Percentiles rank a stretch among this genome's conserved stretches.
Conservation (phyloP, 2,113 vertebrate genomes). For the Ifrita kowaldi region DNA sequence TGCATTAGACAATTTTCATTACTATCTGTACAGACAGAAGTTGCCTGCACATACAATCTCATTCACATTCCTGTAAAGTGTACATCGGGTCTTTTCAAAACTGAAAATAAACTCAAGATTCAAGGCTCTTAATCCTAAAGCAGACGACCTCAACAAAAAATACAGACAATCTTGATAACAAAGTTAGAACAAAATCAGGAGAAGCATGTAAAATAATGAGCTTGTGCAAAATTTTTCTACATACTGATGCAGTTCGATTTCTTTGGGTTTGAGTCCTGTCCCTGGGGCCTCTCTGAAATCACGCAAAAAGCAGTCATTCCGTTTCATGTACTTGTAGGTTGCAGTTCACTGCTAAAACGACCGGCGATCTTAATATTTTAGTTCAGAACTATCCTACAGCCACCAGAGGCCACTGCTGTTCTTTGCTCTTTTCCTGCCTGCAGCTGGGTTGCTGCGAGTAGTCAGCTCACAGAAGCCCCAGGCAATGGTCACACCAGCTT, state of each 20-base stretch:
- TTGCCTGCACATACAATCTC: neutral
- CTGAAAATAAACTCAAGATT: neutral
- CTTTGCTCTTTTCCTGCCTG: neutral
- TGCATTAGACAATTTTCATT: neutral
- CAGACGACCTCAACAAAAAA: neutral
- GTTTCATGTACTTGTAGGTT: neutral
- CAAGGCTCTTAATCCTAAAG: neutral
- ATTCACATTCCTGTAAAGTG: neutral
- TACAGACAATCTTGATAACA: neutral
- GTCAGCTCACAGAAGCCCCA: neutral
- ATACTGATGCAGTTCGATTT: neutral
- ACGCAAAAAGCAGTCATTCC: neutral
- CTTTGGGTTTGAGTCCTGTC: neutral
- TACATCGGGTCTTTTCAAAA: neutral
- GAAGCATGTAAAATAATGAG: neutral
- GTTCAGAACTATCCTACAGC: neutral
- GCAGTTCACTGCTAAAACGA: neutral
- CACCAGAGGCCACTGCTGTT: conserved; percentile 55
- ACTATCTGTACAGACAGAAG: neutral
- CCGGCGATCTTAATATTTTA: neutral
- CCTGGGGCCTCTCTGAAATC: neutral
- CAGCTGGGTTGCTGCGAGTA: neutral
- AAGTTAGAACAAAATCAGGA: neutral
- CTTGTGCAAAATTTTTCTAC: neutral
- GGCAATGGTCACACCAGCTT: neutral